Conservation (phyloP, 2,888 invertebrate species). For the Drosophila infuscata region DNA sequence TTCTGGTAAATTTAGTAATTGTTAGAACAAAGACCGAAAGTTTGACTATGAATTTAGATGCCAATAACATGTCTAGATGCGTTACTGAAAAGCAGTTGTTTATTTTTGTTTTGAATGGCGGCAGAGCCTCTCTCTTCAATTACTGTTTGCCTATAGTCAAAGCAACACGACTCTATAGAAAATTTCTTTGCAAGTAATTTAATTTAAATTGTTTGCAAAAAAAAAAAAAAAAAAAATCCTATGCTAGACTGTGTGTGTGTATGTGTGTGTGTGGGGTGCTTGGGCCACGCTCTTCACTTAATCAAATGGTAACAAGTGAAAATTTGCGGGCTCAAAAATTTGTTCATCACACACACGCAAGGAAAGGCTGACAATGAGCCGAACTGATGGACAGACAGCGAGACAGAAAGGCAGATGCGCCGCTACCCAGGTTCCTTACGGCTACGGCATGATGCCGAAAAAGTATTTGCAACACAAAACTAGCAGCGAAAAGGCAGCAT, state of each 20-base stretch:
- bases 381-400: neutral
- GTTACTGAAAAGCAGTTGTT: slow-evolving; percentile 10
- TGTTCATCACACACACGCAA: slow-evolving; percentile 55
- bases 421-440: slow-evolving; percentile 7
- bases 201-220: slow-evolving; percentile 30
- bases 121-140: neutral
- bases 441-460: slow-evolving; percentile 31
- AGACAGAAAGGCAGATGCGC: slow-evolving; percentile 1
- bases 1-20: neutral
- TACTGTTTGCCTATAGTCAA: slow-evolving; percentile 10
- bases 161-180: neutral
- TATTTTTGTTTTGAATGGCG: neutral
- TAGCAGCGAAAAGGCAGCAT: slow-evolving; percentile 47
- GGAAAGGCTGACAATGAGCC: slow-evolving; percentile 4
- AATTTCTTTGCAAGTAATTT: slow-evolving; percentile 38
- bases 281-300: slow-evolving; percentile 56
- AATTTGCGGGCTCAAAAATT: slow-evolving; percentile 57
- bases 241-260: neutral
- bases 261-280: neutral
- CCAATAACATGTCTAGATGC: neutral
- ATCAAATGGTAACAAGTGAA: slow-evolving; percentile 61
- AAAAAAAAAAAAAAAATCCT: neutral
- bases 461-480: slow-evolving; percentile 55
- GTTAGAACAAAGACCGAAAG: slow-evolving; percentile 4
- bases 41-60: neutral